Evolutionary conservation across 2,888 invertebrate genomes (phyloP).

Genomic region (Nebria brevicollis): DNA sequence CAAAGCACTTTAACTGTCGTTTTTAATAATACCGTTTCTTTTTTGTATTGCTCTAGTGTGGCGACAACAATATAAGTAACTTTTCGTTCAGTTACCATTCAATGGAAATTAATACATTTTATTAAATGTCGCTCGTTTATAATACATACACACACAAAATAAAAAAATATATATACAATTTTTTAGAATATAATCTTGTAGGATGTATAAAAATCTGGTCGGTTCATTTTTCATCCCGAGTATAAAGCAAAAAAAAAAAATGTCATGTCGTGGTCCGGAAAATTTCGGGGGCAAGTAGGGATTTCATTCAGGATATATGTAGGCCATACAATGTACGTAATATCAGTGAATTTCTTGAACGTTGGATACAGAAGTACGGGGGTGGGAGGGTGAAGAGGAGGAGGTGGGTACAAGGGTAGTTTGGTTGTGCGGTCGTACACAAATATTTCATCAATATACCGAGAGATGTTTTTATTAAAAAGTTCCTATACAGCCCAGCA

Average conservation of each 20-base stretch:
- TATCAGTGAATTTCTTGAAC: conserved; percentile 18
- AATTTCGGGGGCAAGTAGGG: conserved; percentile 30
- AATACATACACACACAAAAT: no score
- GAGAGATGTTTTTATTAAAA: conserved; percentile 45
- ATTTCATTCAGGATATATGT: conserved; percentile 41
- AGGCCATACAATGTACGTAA: conserved; percentile 38
- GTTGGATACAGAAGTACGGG: neutral
- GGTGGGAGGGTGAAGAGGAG: neutral
- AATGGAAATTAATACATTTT: no score
- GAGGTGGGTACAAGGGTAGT: neutral
- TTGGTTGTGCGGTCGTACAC: conserved; percentile 27
- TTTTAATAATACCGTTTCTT: no score
- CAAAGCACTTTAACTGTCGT: neutral
- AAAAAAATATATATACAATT: neutral
- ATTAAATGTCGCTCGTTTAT: no score
- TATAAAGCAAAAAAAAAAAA: conserved; percentile 40
- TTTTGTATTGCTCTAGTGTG: no score
- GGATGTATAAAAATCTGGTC: conserved; percentile 38
- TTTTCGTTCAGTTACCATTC: no score
- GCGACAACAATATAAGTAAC: no score
- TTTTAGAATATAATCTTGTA: neutral
- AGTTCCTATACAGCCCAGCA: conserved; percentile 21
- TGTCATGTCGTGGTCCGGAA: conserved; percentile 38
- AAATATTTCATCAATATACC: conserved; percentile 43
- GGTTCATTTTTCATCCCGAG: conserved; percentile 44